Conservation (phyloP, 2,113 vertebrate genomes). For the Cariama cristata region DNA sequence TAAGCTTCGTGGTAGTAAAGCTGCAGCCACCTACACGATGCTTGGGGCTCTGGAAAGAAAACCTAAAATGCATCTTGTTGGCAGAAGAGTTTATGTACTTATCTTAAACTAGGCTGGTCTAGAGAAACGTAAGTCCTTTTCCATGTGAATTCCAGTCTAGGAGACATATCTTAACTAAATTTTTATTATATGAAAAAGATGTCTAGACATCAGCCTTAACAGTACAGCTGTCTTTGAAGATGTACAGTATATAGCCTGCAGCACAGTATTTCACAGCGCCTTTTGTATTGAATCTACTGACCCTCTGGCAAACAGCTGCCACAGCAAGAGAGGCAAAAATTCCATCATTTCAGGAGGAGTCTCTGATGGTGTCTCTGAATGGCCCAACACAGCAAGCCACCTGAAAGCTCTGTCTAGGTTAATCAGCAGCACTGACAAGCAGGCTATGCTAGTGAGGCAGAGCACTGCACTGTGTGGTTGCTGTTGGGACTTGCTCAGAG, state of each 20-base stretch:
- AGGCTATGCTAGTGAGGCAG: not conserved
- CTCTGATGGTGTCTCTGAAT: not conserved
- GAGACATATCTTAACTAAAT: not conserved
- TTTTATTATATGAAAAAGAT: conserved; percentile 9
- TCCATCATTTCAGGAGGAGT: not conserved
- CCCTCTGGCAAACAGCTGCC: conserved; percentile 44
- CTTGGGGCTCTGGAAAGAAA: not conserved
- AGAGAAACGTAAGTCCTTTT: not conserved
- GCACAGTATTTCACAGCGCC: not conserved
- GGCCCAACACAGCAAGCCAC: not conserved
- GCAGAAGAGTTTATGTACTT: not conserved
- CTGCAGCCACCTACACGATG: not conserved
- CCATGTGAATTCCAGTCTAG: not conserved
- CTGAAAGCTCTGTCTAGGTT: conserved; percentile 4
- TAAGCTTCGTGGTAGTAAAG: not conserved
- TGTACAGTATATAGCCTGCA: not conserved
- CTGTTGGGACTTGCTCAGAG: not conserved
- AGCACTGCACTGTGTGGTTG: not conserved
- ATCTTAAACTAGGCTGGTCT: not conserved
- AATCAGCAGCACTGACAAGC: not conserved
- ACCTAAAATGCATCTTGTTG: not conserved
- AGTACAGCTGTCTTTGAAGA: not conserved
- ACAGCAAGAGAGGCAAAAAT: not conserved
- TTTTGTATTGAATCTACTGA: not conserved
- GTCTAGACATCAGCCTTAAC: conserved; percentile 20